Percentiles rank a stretch among this genome's conserved stretches.
These are phyloP conservation scores for Dasypolia templi DNA, from an alignment of 2,888 invertebrate species.

Conservation along the genomic window DNA sequence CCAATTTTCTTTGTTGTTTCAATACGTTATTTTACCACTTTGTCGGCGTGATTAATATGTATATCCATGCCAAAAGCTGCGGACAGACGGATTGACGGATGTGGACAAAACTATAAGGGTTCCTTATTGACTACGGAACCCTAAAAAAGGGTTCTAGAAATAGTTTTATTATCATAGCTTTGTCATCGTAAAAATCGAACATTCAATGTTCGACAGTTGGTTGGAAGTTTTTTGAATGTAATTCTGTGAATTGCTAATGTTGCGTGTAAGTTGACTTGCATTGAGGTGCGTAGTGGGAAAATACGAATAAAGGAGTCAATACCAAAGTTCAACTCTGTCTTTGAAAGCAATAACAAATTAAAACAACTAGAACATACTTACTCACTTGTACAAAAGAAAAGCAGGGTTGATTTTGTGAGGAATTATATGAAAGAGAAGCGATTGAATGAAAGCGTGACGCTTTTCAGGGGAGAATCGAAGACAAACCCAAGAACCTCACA, in stretches of 20 bases:
- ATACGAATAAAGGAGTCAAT: neutral
- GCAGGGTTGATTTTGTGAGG: neutral
- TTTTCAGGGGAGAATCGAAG: neutral
- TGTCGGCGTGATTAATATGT: too few species aligned
- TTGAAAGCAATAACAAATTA: neutral
- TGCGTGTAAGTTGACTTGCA: neutral
- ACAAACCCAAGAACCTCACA: neutral
- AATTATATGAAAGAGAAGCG: neutral
- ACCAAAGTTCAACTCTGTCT: neutral
- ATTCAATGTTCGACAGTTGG: neutral
- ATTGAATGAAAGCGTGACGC: too few species aligned
- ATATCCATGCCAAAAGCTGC: too few species aligned
- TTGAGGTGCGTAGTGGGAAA: neutral
- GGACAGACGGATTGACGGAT: too few species aligned
- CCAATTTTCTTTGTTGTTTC: too few species aligned
- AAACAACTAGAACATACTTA: neutral
- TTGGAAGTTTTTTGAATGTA: neutral
- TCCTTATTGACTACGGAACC: too few species aligned
- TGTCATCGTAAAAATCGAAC: neutral
- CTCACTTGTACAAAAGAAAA: neutral
- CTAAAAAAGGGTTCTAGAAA: too few species aligned
- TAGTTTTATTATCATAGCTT: neutral
- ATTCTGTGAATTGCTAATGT: slow-evolving; percentile 17
- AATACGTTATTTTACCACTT: too few species aligned
- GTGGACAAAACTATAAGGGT: too few species aligned